Conservation (phyloP, 2,888 invertebrate genomes). For the Agapostemon virescens region DNA sequence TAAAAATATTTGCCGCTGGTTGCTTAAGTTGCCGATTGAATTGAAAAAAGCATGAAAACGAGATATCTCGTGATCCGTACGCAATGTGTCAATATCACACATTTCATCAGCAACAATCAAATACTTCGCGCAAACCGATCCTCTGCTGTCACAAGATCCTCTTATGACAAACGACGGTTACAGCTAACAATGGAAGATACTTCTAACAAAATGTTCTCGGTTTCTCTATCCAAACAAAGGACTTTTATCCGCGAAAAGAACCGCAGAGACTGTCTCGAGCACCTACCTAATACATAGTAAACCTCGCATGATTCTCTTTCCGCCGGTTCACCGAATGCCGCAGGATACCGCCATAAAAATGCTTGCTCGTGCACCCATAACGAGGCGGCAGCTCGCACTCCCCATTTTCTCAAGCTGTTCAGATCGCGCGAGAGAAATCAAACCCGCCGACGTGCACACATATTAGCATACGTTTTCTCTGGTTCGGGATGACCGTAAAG, state of each 20-base stretch:
- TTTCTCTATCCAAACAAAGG: neutral
- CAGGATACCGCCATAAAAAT: conserved; percentile 11
- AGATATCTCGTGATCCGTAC: no score
- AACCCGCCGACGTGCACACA: conserved; percentile 32
- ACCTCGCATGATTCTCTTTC: neutral
- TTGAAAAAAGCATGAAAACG: no score
- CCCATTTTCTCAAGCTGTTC: conserved; percentile 7
- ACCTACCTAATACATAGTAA: neutral
- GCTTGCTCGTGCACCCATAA: neutral
- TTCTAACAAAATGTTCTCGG: neutral
- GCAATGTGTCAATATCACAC: no score
- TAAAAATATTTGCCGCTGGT: no score
- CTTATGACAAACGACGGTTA: neutral
- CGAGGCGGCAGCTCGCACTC: conserved; percentile 7
- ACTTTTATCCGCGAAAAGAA: neutral
- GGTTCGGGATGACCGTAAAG: conserved; percentile 59
- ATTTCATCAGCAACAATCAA: no score
- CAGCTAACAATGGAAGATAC: neutral
- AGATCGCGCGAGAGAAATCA: conserved; percentile 36
- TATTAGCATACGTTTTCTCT: conserved; percentile 44
- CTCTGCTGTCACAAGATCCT: neutral
- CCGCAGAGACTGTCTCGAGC: no score
- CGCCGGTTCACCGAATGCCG: neutral
- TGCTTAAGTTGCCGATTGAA: no score
- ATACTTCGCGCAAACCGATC: no score